A percentile compares a stretch with the other conserved stretches of the same genome.
phyloP scores from a whole-genome alignment of 2,888 invertebrate species.

The Sturmia bella region DNA sequence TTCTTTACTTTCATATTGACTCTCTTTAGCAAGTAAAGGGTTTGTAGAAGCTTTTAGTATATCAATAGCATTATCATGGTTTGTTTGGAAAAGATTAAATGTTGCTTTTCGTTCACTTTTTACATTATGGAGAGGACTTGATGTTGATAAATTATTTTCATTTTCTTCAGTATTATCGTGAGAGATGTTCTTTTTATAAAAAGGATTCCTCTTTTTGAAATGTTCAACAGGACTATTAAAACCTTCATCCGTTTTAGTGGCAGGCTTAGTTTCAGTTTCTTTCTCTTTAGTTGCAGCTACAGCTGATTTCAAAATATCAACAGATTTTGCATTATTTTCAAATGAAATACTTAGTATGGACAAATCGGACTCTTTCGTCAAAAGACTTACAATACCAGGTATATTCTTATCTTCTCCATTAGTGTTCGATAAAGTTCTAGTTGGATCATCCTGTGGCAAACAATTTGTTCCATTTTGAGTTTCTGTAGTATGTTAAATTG shows the following conservation, averaged over 20 bases:
- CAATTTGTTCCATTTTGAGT: not conserved
- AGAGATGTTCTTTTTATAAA: no score
- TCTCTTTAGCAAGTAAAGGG: not conserved
- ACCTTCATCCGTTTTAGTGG: not conserved
- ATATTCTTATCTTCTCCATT: not conserved
- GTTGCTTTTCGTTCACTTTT: no score
- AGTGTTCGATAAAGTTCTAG: not conserved
- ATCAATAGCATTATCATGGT: not conserved
- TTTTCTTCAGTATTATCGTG: no score
- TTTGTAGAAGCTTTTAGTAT: conserved; percentile 1
- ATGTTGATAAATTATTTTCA: not conserved
- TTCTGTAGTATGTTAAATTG: no score
- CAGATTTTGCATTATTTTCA: not conserved
- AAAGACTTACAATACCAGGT: not conserved
- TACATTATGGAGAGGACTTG: no score
- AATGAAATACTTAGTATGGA: not conserved
- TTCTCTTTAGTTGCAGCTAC: fast-evolving
- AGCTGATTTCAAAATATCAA: not conserved
- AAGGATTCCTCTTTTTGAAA: no score
- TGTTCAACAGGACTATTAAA: no score
- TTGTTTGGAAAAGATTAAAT: not conserved
- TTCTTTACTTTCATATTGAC: not conserved
- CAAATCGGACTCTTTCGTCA: not conserved
- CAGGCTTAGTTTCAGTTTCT: not conserved
- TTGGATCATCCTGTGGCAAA: not conserved